Conservation (phyloP, 2,888 invertebrate genomes). For the Macrophya alboannulata region DNA sequence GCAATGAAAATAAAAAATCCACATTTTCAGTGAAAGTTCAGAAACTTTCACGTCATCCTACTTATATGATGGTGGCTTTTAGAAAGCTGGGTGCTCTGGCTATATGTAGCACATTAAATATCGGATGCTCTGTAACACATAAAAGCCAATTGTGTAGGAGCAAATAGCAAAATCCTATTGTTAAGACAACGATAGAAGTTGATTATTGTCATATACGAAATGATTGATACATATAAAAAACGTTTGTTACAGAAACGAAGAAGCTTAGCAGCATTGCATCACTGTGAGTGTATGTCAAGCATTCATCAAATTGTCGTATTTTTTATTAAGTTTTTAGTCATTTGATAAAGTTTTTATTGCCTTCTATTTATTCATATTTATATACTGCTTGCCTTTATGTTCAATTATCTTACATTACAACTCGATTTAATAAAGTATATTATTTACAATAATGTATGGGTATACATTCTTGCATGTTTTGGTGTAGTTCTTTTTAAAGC, state of each 20-base stretch:
- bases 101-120: constrained; percentile 51
- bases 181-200: background rate
- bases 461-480: no score
- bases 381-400: constrained; percentile 39
- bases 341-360: constrained; percentile 42
- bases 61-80: constrained; percentile 48
- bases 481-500: background rate
- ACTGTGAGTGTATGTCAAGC: constrained; percentile 69
- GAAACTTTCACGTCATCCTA: constrained; percentile 46
- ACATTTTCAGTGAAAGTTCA: constrained; percentile 52
- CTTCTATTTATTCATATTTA: constrained; percentile 44
- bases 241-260: constrained; percentile 65
- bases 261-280: constrained; percentile 72
- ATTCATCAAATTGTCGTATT: constrained; percentile 52
- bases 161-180: background rate
- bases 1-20: constrained; percentile 23
- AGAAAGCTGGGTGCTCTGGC: constrained; percentile 42
- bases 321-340: constrained; percentile 35
- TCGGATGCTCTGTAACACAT: constrained; percentile 55
- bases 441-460: background rate
- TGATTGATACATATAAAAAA: constrained; percentile 17
- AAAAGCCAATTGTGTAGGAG: constrained; percentile 63
- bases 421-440: constrained; percentile 44
- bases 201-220: background rate
- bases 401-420: constrained; percentile 26